These are phyloP conservation scores for human DNA, from an alignment of 2,113 vertebrate species.

Conservation along the genomic window DNA sequence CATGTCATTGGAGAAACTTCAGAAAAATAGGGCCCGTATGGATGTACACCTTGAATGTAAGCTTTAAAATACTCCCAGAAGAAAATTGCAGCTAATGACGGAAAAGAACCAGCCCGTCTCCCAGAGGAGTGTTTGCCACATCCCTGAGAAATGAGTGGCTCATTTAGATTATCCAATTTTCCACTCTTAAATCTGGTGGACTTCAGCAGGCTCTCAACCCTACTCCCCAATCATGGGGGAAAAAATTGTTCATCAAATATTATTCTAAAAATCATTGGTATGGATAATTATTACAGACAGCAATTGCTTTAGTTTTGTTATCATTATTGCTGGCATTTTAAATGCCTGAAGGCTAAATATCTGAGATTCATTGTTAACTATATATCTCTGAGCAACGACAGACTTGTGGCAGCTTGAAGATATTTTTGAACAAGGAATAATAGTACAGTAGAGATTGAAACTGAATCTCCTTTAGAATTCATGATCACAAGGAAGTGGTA, in stretches of 20 bases:
- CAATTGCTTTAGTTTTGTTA: slow-evolving; percentile 63
- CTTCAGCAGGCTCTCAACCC: not conserved
- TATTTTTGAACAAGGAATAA: slow-evolving; percentile 49
- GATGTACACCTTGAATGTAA: not conserved
- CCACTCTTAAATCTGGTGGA: slow-evolving; percentile 38
- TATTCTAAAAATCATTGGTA: slow-evolving; percentile 29
- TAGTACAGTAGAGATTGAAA: slow-evolving; percentile 33
- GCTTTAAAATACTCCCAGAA: not conserved
- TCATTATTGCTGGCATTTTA: slow-evolving; percentile 52
- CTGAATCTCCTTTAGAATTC: slow-evolving; percentile 43
- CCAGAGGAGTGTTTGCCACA: not conserved
- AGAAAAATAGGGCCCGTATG: not conserved
- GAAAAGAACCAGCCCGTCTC: not conserved
- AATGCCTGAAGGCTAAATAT: slow-evolving; percentile 24
- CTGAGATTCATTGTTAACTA: slow-evolving; percentile 69
- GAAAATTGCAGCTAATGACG: not conserved
- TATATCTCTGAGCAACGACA: slow-evolving; percentile 68
- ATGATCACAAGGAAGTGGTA: not conserved
- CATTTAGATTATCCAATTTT: slow-evolving; percentile 54
- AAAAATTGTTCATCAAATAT: slow-evolving; percentile 24
- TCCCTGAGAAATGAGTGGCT: slow-evolving; percentile 57
- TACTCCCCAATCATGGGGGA: not conserved
- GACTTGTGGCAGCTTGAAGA: slow-evolving; percentile 59
- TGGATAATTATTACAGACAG: not conserved
- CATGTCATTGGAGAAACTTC: slow-evolving; percentile 18